Conservation (phyloP, 2,797 vertebrate species). For the Mormyrops attenuatus region DNA sequence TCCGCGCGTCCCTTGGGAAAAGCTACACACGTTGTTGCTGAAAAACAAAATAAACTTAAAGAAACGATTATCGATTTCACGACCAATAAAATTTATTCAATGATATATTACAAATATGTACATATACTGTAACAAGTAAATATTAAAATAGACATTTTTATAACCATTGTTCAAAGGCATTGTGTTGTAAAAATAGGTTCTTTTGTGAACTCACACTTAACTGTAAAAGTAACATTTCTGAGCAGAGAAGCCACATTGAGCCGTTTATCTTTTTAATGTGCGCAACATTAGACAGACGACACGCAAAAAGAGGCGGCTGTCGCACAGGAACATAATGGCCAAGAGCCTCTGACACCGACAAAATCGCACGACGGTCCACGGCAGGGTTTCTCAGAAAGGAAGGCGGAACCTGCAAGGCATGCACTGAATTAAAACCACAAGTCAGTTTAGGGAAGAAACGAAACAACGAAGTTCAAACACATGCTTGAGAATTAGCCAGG, state of each 20-base stretch:
- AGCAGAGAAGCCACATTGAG: conserved; percentile 69
- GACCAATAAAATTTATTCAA: conserved; percentile 99
- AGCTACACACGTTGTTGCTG: background rate
- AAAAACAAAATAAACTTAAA: background rate
- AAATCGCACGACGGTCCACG: conserved; percentile 65
- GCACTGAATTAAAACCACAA: conserved; percentile 76
- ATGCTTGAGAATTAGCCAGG: conserved; percentile 75
- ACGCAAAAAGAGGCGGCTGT: conserved; percentile 51
- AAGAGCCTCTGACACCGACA: conserved; percentile 62
- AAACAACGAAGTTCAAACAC: conserved; percentile 66
- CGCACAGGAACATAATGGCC: conserved; percentile 55
- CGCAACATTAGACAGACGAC: conserved; percentile 73
- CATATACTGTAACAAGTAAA: conserved; percentile 91
- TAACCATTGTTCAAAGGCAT: conserved; percentile 96
- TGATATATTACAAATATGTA: conserved; percentile 98
- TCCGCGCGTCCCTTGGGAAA: background rate
- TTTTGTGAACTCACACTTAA: conserved; percentile 79
- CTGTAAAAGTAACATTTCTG: conserved; percentile 65
- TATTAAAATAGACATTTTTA: conserved; percentile 99
- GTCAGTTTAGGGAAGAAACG: conserved; percentile 57
- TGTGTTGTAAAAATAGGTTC: conserved; percentile 89
- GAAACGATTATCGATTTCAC: conserved; percentile 63
- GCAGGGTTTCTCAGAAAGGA: conserved; percentile 64
- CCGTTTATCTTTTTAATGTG: conserved; percentile 50
- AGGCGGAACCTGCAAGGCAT: conserved; percentile 79